These are phyloP conservation scores for Tokudaia muenninki DNA, from an alignment of 2,797 vertebrate genomes.

Conservation along the genomic window DNA sequence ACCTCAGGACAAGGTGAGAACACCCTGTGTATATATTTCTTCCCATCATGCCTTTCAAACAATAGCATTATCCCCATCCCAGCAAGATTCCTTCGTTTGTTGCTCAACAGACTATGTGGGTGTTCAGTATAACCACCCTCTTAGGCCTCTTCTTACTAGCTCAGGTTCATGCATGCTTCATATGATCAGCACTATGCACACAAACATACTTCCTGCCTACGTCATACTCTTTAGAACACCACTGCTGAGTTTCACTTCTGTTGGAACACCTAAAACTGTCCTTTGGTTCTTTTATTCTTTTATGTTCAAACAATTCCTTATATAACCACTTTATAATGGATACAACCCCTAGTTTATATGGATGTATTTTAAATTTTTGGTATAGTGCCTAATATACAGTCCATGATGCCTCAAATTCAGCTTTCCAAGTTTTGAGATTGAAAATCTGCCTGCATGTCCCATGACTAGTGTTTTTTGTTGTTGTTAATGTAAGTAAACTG, in stretches of 20 bases:
- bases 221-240: neutral
- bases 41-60: neutral
- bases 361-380: neutral
- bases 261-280: neutral
- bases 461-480: neutral
- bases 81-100: neutral
- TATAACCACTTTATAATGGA: neutral
- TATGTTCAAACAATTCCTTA: neutral
- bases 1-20: neutral
- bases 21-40: neutral
- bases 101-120: neutral
- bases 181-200: neutral
- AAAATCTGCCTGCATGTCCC: neutral
- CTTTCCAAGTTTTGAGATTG: neutral
- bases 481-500: neutral
- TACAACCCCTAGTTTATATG: neutral
- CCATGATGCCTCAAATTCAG: neutral
- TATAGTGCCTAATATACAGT: neutral
- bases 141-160: neutral
- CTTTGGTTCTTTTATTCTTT: neutral
- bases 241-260: neutral
- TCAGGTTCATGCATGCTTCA: neutral
- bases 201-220: neutral
- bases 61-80: neutral
- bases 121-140: neutral